Evolutionary conservation across 1,140 invertebrate species (phyloP).

Genomic region (Cataglyphis hispanica): DNA sequence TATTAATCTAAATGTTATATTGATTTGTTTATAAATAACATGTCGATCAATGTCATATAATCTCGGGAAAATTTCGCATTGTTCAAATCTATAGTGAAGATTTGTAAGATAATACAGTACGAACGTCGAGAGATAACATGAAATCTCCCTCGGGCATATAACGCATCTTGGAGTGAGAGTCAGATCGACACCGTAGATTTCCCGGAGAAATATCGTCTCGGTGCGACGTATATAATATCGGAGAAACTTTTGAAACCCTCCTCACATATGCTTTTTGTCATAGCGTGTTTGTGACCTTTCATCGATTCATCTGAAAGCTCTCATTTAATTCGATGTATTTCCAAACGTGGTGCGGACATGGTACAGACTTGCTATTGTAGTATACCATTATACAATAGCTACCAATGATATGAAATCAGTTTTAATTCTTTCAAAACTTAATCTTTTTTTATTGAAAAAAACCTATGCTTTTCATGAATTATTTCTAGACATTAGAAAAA

Average conservation of each 20-base stretch:
- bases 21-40: neutral
- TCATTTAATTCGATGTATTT: constrained; percentile 46
- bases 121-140: constrained; percentile 15
- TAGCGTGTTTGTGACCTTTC: constrained; percentile 31
- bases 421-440: neutral
- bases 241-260: constrained; percentile 32
- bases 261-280: constrained; percentile 25
- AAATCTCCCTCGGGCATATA: constrained; percentile 21
- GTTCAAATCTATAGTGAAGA: constrained; percentile 24
- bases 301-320: constrained; percentile 52
- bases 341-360: neutral
- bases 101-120: constrained; percentile 10
- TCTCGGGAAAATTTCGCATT: neutral
- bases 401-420: neutral
- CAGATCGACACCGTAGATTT: constrained; percentile 39
- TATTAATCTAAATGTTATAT: constrained; percentile 3
- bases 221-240: constrained; percentile 32
- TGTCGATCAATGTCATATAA: neutral
- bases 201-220: constrained; percentile 33
- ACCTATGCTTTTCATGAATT: neutral
- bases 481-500: neutral
- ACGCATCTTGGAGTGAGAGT: constrained; percentile 22
- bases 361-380: neutral
- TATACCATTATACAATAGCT: constrained; percentile 19
- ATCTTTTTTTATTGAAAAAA: neutral